A percentile compares a stretch with the other conserved stretches of the same genome.
Evolutionary conservation across 2,888 invertebrate genomes (phyloP).

Genomic region (Coenonympha arcania): DNA sequence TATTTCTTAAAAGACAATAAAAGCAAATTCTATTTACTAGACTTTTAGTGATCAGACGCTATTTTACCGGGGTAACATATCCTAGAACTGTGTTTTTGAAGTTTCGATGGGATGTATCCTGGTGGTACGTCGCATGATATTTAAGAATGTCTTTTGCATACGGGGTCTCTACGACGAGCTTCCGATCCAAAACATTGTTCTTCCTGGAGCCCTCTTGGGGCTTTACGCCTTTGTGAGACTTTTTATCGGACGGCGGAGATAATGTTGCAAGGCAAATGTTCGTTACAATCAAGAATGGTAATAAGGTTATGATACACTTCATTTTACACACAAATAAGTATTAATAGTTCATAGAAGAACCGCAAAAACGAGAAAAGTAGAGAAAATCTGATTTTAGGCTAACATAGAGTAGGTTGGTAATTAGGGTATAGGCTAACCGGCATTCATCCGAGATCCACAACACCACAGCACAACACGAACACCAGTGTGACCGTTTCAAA

Average conservation of each 20-base stretch:
- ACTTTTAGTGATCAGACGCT: too few species aligned
- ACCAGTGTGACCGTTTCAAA: too few species aligned
- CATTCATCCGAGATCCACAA: too few species aligned
- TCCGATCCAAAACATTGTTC: conserved; percentile 79
- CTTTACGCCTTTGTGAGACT: conserved; percentile 62
- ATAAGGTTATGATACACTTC: conserved; percentile 50
- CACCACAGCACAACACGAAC: too few species aligned
- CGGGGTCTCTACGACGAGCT: conserved; percentile 79
- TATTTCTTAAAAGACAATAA: too few species aligned
- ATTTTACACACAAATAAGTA: conserved; percentile 32
- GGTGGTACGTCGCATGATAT: conserved; percentile 83
- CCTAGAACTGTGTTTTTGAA: conserved; percentile 86
- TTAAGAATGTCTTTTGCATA: conserved; percentile 82
- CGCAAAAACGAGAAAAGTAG: background rate
- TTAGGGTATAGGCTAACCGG: too few species aligned
- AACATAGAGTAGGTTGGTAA: too few species aligned
- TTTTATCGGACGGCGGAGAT: conserved; percentile 65
- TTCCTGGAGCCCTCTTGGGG: conserved; percentile 74
- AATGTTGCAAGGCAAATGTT: conserved; percentile 61
- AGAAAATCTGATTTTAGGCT: background rate
- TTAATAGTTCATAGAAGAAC: background rate
- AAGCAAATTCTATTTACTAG: too few species aligned
- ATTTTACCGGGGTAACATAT: conserved; percentile 90
- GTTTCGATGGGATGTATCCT: conserved; percentile 77
- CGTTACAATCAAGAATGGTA: conserved; percentile 51